Evolutionary conservation across 2,888 invertebrate genomes (phyloP), one percentile per base, ranked within the genome.

Genomic region (Caenorhabditis afra): DNA sequence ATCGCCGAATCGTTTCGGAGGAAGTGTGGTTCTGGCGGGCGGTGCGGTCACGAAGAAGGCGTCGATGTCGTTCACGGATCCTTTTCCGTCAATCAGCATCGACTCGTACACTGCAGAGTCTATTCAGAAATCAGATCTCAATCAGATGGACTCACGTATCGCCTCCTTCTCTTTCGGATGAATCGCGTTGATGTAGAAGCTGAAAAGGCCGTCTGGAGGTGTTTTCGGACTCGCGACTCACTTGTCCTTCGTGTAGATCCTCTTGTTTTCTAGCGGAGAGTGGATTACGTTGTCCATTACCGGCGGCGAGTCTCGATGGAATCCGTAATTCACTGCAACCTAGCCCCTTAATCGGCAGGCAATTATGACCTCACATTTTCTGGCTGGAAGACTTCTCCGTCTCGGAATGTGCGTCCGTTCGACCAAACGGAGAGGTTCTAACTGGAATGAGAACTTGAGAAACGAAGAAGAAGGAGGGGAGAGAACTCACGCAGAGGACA

Each of bases 1-100:
- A 52, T 67, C 71, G 7, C 78, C 71, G 3, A 18, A n/a, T 23
- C 67, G 3, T 52, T 78, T 80, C 5, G 80, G 78, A 8, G 80
- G 53, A 55, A 82, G 53, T 14, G 75, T 80, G 7, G 82, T 82
- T 52, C 82, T 45, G 7, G 50, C 53, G 20, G 86, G 86, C 12
- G 86, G 84, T 20, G 79, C 59, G 11, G 86, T 86, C 29, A 86
- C 86, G 66, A 83, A 86, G 62, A 83, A 81, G 12, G 84, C 71
- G 64, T 86, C 86, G n/a, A 84, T 62, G 16, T 70, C 80, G 35
- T 67, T 65, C 10, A 70, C 58, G n/a, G 73, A 65, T n/a, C 71
- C 70, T 44, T 81, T 82, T 22, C 79, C 70, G 20, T 79, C 77
- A 20, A 67, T 71, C 39, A 79, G 18, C 58, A 84, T 66, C 1